These are phyloP conservation scores for Poeciliopsis paucimaculata DNA, from an alignment of 2,797 vertebrate species.

Conservation along the genomic window DNA sequence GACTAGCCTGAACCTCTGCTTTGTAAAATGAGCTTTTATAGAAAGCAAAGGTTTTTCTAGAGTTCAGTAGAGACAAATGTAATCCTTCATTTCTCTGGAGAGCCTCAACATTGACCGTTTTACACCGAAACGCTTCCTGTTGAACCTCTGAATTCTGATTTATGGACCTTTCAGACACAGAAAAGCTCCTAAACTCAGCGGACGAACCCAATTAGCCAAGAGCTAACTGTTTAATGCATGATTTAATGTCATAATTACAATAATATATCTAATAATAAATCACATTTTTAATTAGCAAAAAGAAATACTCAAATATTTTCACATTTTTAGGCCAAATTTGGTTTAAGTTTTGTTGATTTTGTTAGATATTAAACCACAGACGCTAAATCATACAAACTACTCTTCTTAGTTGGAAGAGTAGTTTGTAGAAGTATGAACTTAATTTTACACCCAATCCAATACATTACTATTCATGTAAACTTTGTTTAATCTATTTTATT, in stretches of 20 bases:
- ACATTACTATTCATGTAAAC: too few relatives aligned
- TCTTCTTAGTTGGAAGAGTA: too few relatives aligned
- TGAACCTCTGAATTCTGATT: neutral
- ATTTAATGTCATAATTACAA: neutral
- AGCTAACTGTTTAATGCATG: neutral
- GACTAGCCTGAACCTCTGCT: neutral
- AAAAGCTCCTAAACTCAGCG: neutral
- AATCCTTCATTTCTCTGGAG: neutral
- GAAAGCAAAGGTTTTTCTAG: neutral
- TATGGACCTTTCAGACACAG: neutral
- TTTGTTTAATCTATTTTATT: too few relatives aligned
- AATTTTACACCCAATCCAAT: too few relatives aligned
- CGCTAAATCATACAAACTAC: neutral
- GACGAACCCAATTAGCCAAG: neutral
- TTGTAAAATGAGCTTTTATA: neutral
- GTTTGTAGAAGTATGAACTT: too few relatives aligned
- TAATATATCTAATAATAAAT: neutral
- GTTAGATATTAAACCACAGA: neutral
- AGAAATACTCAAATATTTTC: neutral
- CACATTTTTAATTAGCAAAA: neutral
- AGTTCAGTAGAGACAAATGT: neutral
- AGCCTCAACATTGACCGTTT: neutral
- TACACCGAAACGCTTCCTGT: neutral
- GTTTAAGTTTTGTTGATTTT: neutral
- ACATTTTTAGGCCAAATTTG: neutral